Base-by-base conservation (phyloP, 1,140 invertebrate species). In the Drosophila ohnishii region DNA sequence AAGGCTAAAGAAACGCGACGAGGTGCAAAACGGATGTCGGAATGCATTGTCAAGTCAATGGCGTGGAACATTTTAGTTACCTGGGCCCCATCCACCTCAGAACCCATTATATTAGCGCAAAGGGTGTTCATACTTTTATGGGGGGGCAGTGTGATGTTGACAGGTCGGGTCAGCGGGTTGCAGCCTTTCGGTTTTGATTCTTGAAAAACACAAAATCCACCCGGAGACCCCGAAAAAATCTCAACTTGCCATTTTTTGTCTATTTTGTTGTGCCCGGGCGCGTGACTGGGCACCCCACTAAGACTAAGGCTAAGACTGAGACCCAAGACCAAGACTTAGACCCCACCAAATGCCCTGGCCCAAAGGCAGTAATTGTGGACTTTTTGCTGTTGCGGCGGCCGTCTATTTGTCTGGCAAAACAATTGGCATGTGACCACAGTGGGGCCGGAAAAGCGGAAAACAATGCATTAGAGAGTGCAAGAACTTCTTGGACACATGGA, bases 361-460 rank as follows among this genome's bases (percentile, higher is more conserved):
- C 63, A 55, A 35, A 22, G 53, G 22, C 53, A 75, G 47, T 60
- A 75, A 75, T 66, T 75, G 56, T 66, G 73, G 40, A 67, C 65
- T 70, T 62, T 67, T 77, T 69, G 67, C 51, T 58, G 28, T 57
- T 71, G 53, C 37, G 28, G 40, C 39, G 63, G 63, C 53, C 65
- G 74, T 77, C 75, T 77, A 78, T 78, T 78, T 78, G 75, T 78
- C 74, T 77, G 58, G 74, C 65, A 75, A 65, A 65, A 75, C 72
- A 75, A 75, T 75, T 75, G 72, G 59, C 70, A 58, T 39, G 71
- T 45, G 44, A 59, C 69, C 69, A 72, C 66, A 47, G 53, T 71
- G 65, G 67, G 53, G 7, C 10, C 5, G 42, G 32, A 4, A 92
- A 92, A 87, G 11, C 5, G 2, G 6, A 42, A 30, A 42, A 19